phyloP scores from a whole-genome alignment of 92 coral and sea anemone species.

The Umimayanthus chanpuru region DNA sequence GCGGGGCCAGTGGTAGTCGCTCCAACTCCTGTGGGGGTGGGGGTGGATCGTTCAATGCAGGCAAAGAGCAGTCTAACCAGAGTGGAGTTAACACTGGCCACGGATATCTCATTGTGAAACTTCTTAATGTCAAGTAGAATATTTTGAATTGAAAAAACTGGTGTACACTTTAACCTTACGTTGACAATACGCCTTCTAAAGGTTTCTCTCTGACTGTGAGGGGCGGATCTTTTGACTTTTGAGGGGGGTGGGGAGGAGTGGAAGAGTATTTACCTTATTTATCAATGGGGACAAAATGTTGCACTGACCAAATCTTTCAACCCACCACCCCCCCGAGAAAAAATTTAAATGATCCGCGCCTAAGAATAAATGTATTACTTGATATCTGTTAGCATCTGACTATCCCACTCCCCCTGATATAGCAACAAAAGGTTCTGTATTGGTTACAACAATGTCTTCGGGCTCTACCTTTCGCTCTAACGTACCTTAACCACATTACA shows the following conservation, averaged over 20 bases:
- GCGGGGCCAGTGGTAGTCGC: constrained; percentile 94
- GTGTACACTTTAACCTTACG: not conserved
- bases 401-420: not conserved
- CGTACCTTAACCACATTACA: not conserved
- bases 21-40: constrained; percentile 97
- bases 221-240: not conserved
- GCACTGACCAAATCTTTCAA: no score
- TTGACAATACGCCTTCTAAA: not conserved
- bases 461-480: not conserved
- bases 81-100: constrained; percentile 74
- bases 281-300: no score
- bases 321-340: no score
- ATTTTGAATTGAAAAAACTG: no score
- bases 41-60: constrained; percentile 82
- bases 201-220: not conserved
- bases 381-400: not conserved
- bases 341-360: no score
- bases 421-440: not conserved
- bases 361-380: no score
- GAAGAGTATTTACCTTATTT: no score
- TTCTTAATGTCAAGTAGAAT: constrained; percentile 65
- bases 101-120: constrained; percentile 75
- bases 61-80: constrained; percentile 77
- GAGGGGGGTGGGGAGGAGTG: no score
- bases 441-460: not conserved